Evolutionary conservation across 1,140 invertebrate genomes (phyloP).

Genomic region (Nasonia giraulti): DNA sequence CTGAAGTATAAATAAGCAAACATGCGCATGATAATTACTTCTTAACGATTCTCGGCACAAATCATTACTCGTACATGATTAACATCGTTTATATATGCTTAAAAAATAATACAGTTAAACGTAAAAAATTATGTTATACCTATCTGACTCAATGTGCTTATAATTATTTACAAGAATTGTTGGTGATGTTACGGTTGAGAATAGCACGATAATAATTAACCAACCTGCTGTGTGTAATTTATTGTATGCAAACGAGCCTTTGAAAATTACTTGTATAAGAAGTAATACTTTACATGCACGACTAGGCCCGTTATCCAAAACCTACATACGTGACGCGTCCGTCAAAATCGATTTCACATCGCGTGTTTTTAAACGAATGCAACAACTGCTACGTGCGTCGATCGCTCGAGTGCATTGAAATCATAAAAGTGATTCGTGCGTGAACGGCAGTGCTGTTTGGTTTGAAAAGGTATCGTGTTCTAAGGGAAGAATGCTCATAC

Average conservation of each 20-base stretch:
- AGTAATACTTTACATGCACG: background rate
- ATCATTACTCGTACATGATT: too few relatives aligned
- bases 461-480: background rate
- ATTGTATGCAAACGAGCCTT: background rate
- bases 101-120: background rate
- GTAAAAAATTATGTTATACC: background rate
- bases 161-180: background rate
- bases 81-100: too few relatives aligned
- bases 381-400: background rate
- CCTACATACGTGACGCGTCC: background rate
- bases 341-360: background rate
- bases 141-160: background rate
- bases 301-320: background rate
- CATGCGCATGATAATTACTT: too few relatives aligned
- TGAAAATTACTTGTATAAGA: background rate
- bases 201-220: background rate
- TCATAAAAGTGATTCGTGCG: too few relatives aligned
- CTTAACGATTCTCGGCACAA: too few relatives aligned
- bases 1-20: too few relatives aligned
- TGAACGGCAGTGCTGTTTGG: background rate
- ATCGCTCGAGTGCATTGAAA: background rate
- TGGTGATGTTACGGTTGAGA: background rate
- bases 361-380: background rate
- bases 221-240: background rate
- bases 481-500: background rate